Conservation (phyloP, 35 echinoderm and acorn worm genomes). For the Amphiura filiformis region DNA sequence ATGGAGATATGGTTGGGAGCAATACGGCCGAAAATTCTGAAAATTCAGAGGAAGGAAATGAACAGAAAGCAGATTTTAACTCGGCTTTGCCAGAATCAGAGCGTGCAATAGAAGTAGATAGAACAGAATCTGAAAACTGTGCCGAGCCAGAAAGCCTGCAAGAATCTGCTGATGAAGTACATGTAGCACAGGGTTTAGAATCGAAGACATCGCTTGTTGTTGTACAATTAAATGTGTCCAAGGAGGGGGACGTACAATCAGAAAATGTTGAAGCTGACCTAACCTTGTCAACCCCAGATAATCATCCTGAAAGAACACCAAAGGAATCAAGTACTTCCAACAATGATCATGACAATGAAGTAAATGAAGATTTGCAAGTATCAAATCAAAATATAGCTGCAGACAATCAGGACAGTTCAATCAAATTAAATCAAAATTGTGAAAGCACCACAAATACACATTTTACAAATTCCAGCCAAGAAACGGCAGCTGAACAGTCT, state of each 20-base stretch:
- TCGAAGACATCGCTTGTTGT: neutral
- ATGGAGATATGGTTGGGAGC: no score
- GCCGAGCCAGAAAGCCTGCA: neutral
- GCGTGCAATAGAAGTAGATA: neutral
- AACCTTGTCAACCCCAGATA: neutral
- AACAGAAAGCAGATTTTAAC: neutral
- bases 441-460: neutral
- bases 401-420: no score
- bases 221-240: neutral
- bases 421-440: neutral
- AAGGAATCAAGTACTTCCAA: neutral
- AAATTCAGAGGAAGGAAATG: no score
- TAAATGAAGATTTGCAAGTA: neutral
- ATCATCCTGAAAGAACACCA: neutral
- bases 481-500: neutral
- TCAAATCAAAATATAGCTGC: neutral
- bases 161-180: no score
- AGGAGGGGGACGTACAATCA: neutral
- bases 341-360: neutral
- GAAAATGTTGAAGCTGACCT: neutral
- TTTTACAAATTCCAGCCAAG: neutral
- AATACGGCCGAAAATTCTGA: no score
- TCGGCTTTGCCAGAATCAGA: slow-evolving; percentile 1
- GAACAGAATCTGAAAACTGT: neutral
- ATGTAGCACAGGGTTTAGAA: neutral